Evolutionary conservation across 2,113 vertebrate genomes (phyloP).

Genomic region (Dinomys branickii): DNA sequence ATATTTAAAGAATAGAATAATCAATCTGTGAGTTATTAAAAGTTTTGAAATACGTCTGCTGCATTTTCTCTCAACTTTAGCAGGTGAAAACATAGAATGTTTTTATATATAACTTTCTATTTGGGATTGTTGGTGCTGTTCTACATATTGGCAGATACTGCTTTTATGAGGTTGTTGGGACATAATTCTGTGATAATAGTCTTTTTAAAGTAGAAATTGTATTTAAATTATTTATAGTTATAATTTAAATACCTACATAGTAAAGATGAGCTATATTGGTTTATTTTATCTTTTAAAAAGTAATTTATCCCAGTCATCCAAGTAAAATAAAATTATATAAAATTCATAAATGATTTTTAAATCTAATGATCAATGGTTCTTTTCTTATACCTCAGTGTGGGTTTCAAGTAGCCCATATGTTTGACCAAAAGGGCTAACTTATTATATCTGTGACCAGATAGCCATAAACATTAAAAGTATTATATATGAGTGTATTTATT

Average conservation of each 20-base stretch:
- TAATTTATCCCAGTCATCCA: not conserved
- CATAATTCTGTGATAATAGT: not conserved
- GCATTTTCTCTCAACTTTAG: conserved; percentile 29
- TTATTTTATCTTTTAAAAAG: conserved; percentile 21
- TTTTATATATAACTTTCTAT: not conserved
- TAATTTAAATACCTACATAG: not conserved
- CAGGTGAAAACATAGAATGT: not conserved
- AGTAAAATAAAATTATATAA: conserved; percentile 11
- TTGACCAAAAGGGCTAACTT: not conserved
- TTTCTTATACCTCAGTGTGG: not conserved
- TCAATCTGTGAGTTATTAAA: not conserved
- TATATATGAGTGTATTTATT: conserved; percentile 28
- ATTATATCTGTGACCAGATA: conserved; percentile 1
- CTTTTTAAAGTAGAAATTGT: not conserved
- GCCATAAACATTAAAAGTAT: conserved; percentile 24
- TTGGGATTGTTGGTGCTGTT: not conserved
- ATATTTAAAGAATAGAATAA: not conserved
- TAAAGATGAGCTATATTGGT: not conserved
- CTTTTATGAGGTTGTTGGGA: not conserved
- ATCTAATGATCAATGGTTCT: not conserved
- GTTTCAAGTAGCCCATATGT: not conserved
- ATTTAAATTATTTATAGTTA: not conserved
- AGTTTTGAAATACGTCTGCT: conserved; percentile 5
- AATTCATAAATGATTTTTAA: conserved; percentile 47
- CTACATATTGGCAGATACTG: not conserved